Evolutionary conservation across 2,888 invertebrate genomes (phyloP).

Genomic region (Ornithoptera alexandrae): DNA sequence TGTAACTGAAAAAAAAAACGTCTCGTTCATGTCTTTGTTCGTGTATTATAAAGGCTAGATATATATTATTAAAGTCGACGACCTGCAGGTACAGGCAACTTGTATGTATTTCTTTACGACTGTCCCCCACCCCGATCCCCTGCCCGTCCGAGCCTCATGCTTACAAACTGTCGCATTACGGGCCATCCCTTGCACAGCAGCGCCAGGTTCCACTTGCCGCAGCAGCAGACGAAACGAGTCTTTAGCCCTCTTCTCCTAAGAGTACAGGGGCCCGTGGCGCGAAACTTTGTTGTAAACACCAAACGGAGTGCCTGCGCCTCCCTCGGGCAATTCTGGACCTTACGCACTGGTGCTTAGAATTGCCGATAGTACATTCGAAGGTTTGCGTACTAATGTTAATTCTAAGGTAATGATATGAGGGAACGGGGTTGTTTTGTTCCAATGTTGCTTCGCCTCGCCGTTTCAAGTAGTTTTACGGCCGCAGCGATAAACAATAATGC

Average conservation of each 20-base stretch:
- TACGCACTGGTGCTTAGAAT: conserved; percentile 40
- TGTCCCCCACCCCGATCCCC: conserved; percentile 45
- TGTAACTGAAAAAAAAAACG: too few relatives aligned
- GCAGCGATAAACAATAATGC: conserved; percentile 40
- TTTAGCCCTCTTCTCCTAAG: conserved; percentile 17
- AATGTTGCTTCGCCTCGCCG: conserved; percentile 37
- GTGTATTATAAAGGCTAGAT: conserved; percentile 43
- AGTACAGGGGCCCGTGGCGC: conserved; percentile 16
- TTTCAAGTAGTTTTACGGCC: conserved; percentile 44
- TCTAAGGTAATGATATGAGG: conserved; percentile 72
- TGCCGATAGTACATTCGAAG: conserved; percentile 35
- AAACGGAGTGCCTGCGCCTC: conserved; percentile 28
- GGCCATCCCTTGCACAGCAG: conserved; percentile 65
- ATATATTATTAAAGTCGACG: conserved; percentile 64
- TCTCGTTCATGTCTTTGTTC: not conserved
- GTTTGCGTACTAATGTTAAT: conserved; percentile 63
- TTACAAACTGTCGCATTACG: conserved; percentile 79
- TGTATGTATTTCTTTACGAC: conserved; percentile 72
- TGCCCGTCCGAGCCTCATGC: conserved; percentile 71
- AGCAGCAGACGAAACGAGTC: conserved; percentile 27
- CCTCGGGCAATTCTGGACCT: conserved; percentile 46
- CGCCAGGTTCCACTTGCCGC: conserved; percentile 35
- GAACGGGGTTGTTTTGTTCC: conserved; percentile 46
- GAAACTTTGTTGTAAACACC: conserved; percentile 26
- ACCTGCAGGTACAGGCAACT: conserved; percentile 62